Base-by-base conservation (phyloP, 64 coral and sea anemone genomes). In the Trachythela sp. region DNA sequence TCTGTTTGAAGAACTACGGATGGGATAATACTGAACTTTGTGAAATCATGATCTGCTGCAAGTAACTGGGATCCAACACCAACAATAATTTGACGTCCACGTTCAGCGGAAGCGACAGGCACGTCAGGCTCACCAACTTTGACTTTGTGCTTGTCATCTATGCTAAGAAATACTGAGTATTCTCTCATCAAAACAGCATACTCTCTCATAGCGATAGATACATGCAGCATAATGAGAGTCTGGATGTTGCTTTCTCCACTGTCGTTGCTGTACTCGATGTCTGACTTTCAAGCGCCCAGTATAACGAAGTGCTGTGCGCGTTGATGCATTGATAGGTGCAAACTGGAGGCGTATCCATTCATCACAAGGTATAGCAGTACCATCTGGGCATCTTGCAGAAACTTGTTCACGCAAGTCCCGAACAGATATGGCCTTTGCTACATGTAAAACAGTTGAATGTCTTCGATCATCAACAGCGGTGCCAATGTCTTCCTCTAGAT, bases 151-250 rank as follows among this genome's bases (percentile, higher is more conserved):
- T 77, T 77, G 30, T 80, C 75, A 22, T 80, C 75, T 34, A 80
- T 80, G 33, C 75, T 80, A 10, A 80, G 75, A 22, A 80, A 40
- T 22, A 80, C 30, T 6, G 71, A 77, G 36, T 77, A 77, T 10
- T 6, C 6, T 35, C 75, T 80, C 75, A 80, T 80, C 4, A 80
- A 29, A 80, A 80, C 75, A 80, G 75, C 9, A 36, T 80, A 80
- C 33, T 80, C 75, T 80, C 75, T 80, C 75, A 36, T 80, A 80
- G 75, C 75, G 75, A 11, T 80, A 80, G 33, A 80, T 80, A 22
- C 75, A 80, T n/a, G 75, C 75, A 80, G 75, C 75, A 80, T 80
- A 80, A 80, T 80, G 75, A 13, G 75, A 80, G 8, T 80, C 75
- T 36, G 32, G 1, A 29, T 80, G 75, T 80, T 80, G 75, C 34